These are phyloP conservation scores for Triplophysa tibetana DNA, from an alignment of 2,113 vertebrate species.

Conservation along the genomic window DNA sequence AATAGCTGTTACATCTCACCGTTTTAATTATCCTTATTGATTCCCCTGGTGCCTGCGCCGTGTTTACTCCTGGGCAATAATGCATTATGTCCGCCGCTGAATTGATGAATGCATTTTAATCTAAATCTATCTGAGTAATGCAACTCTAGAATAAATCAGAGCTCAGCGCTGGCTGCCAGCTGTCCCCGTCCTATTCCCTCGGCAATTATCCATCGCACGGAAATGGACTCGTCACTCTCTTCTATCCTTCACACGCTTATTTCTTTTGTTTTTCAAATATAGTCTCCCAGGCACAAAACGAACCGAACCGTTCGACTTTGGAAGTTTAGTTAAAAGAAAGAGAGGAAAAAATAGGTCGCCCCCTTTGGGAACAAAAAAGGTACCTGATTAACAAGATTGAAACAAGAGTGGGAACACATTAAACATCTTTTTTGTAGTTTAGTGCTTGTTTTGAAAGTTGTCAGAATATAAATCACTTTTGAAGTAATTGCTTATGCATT, in stretches of 20 bases:
- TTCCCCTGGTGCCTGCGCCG: constrained; percentile 63
- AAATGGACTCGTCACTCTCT: constrained; percentile 42
- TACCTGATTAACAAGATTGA: constrained; percentile 44
- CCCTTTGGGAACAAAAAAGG: constrained; percentile 17
- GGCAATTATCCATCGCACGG: constrained; percentile 41
- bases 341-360: constrained; percentile 25
- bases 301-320: constrained; percentile 26
- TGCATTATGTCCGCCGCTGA: constrained; percentile 72
- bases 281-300: constrained; percentile 13
- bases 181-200: constrained; percentile 35
- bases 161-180: constrained; percentile 55
- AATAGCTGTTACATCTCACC: constrained; percentile 68
- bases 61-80: constrained; percentile 79
- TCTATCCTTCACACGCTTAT: constrained; percentile 32
- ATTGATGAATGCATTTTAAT: constrained; percentile 79
- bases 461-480: constrained; percentile 16
- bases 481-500: constrained; percentile 3
- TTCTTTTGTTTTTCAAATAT: constrained; percentile 39
- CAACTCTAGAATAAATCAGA: constrained; percentile 72
- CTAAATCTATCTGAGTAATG: constrained; percentile 76
- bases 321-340: constrained; percentile 4
- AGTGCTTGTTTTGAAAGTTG: constrained; percentile 18
- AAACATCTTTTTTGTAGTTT: constrained; percentile 17
- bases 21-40: constrained; percentile 77
- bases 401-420: constrained; percentile 3